Evolutionary conservation across 2,888 invertebrate species (phyloP).

Genomic region (Synergus japonicus): DNA sequence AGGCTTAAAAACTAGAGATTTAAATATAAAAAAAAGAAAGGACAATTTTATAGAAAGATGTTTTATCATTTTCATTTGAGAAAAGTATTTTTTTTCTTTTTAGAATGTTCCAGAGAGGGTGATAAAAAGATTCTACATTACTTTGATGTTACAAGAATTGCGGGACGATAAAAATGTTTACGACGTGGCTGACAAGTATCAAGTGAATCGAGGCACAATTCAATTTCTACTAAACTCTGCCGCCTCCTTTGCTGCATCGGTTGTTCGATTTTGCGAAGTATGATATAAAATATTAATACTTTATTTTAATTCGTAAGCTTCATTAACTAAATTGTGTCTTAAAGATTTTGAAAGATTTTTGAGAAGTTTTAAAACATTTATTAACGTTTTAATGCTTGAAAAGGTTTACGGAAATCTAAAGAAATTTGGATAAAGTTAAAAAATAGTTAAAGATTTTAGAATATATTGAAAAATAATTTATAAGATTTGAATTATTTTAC

Average conservation of each 20-base stretch:
- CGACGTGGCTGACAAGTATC: conserved; percentile 84
- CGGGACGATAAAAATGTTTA: conserved; percentile 85
- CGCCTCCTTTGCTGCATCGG: conserved; percentile 86
- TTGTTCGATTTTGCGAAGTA: conserved; percentile 88
- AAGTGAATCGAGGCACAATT: conserved; percentile 87
- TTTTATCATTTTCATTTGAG: neutral
- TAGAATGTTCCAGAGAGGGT: conserved; percentile 82
- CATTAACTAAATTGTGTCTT: no score
- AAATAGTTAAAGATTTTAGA: no score
- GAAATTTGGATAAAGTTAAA: no score
- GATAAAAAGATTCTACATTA: conserved; percentile 90
- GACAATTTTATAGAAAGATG: no score
- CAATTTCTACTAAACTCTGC: conserved; percentile 87
- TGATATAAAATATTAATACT: conserved; percentile 33
- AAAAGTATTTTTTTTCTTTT: conserved; percentile 45
- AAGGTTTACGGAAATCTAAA: no score
- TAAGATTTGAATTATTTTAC: no score
- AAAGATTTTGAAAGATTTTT: no score
- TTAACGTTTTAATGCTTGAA: no score
- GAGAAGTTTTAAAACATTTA: no score
- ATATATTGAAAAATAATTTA: no score
- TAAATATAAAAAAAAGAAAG: no score
- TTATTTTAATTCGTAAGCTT: no score
- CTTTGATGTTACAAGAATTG: conserved; percentile 90
- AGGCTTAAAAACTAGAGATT: neutral